Percentiles rank a stretch among this genome's conserved stretches.
Conservation (phyloP, 2,797 vertebrate species). For the Acomys russatus region DNA sequence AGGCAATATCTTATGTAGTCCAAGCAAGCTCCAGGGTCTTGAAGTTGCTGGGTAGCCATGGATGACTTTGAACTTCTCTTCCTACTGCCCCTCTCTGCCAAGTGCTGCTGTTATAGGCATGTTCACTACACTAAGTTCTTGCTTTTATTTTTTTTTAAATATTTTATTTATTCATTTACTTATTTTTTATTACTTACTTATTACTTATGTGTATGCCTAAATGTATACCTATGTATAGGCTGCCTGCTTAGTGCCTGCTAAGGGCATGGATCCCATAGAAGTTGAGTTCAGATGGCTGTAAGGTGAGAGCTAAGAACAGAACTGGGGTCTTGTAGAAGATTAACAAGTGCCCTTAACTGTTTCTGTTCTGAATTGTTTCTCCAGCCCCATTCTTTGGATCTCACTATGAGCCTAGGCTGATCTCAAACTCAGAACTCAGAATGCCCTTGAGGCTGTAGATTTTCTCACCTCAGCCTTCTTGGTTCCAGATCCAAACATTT, state of each 20-base stretch:
- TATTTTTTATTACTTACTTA: background rate
- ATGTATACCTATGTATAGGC: background rate
- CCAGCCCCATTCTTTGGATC: background rate
- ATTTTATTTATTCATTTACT: background rate
- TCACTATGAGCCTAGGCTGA: background rate
- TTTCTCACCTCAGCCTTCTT: too few relatives aligned
- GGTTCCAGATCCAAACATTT: background rate
- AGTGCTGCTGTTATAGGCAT: background rate
- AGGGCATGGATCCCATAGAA: background rate
- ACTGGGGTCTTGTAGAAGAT: background rate
- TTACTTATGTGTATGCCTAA: background rate
- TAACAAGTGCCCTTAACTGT: background rate
- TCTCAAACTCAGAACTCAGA: background rate
- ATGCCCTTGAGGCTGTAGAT: background rate
- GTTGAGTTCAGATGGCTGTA: too few relatives aligned
- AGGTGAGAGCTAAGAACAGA: background rate
- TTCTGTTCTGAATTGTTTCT: background rate
- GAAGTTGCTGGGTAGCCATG: background rate
- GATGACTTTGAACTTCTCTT: background rate
- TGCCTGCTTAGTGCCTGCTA: background rate
- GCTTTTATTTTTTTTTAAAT: background rate
- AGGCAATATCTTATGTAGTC: background rate
- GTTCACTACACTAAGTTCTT: background rate
- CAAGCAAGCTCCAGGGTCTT: background rate
- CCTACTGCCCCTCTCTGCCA: background rate